Conservation (phyloP, 2,797 vertebrate genomes). For the Manis crassicaudata region DNA sequence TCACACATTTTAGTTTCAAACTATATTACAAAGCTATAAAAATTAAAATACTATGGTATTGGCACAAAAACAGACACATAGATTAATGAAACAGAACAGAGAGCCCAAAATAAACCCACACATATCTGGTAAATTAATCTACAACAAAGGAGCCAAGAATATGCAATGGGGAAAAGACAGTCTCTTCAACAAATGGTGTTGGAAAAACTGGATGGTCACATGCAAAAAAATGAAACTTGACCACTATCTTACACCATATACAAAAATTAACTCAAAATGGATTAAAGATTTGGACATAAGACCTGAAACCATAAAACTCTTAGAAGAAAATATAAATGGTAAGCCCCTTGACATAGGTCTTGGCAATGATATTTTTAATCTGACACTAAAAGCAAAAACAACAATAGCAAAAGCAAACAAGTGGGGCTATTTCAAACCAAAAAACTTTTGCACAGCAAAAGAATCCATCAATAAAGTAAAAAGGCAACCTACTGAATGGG, state of each 20-base stretch:
- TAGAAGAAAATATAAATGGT: not conserved
- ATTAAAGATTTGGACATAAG: not conserved
- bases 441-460: not conserved
- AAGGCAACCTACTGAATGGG: not conserved
- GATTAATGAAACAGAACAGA: not conserved
- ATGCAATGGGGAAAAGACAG: not conserved
- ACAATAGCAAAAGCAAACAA: not conserved
- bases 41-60: not conserved
- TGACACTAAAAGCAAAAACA: not conserved
- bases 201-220: not conserved
- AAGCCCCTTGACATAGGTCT: not conserved
- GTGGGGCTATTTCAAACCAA: no score
- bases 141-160: not conserved
- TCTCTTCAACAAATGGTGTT: not conserved
- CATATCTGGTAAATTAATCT: not conserved
- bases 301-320: not conserved
- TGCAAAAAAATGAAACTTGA: not conserved
- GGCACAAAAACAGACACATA: not conserved
- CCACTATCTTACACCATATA: not conserved
- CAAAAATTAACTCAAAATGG: not conserved
- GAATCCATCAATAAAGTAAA: not conserved
- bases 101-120: not conserved
- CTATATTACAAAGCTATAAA: not conserved
- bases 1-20: not conserved
- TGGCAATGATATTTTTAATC: not conserved